Conservation (phyloP, 2,797 vertebrate species). For the Dicrostonyx torquatus region DNA sequence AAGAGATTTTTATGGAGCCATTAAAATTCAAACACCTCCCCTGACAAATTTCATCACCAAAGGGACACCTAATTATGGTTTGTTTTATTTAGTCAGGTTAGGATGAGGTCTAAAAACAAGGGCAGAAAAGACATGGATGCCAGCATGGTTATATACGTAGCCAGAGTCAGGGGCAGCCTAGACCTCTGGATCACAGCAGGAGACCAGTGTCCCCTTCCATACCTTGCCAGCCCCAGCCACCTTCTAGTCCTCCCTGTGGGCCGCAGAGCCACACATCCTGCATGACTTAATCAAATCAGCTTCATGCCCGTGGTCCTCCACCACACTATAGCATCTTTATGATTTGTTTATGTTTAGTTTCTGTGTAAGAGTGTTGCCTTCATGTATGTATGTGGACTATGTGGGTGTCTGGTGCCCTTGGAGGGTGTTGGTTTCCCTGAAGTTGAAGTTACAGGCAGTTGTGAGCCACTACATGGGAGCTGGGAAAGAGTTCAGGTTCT, state of each 20-base stretch:
- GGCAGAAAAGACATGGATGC: neutral
- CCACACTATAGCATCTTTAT: neutral
- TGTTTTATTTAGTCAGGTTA: slow-evolving; percentile 47
- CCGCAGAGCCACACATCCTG: neutral
- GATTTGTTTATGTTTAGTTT: neutral
- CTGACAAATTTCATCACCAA: neutral
- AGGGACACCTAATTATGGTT: slow-evolving; percentile 16
- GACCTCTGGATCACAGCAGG: slow-evolving; percentile 53
- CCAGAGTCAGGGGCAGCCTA: slow-evolving; percentile 56
- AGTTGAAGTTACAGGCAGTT: neutral
- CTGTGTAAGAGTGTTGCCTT: neutral
- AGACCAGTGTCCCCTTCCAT: slow-evolving; percentile 46
- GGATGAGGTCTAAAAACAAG: neutral
- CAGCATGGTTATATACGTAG: slow-evolving; percentile 45
- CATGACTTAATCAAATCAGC: neutral
- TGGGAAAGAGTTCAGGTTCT: neutral
- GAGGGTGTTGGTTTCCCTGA: no score
- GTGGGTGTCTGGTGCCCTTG: neutral
- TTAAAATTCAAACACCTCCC: slow-evolving; percentile 32
- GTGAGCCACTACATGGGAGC: neutral
- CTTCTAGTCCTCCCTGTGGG: slow-evolving; percentile 32
- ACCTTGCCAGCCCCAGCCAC: slow-evolving; percentile 41
- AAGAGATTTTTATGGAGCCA: neutral
- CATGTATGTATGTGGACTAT: neutral
- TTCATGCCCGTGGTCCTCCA: neutral